Conservation (phyloP, 1,140 invertebrate species). For the Drosophila mauritiana region DNA sequence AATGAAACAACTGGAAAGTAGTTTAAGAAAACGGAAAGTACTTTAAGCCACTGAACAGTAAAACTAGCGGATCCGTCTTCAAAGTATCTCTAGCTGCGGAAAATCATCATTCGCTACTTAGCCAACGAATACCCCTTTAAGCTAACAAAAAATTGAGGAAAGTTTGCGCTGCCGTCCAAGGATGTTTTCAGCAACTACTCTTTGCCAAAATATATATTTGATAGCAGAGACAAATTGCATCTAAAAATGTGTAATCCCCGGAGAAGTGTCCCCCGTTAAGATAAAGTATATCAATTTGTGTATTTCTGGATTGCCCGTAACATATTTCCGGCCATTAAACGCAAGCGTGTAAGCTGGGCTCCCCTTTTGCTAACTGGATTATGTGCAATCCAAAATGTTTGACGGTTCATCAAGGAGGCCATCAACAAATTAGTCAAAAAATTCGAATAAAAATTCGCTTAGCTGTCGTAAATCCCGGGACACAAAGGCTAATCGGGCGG, state of each 20-base stretch:
- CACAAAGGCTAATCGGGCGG: conserved; percentile 48
- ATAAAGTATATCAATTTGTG: conserved; percentile 5
- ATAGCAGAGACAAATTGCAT: conserved; percentile 13
- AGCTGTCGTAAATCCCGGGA: conserved; percentile 47
- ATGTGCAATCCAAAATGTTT: conserved; percentile 31
- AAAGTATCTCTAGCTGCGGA: conserved; percentile 26
- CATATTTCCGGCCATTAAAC: conserved; percentile 27
- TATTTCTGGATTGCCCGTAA: conserved; percentile 10
- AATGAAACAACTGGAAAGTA: neutral
- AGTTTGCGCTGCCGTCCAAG: conserved; percentile 3
- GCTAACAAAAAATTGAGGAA: conserved; percentile 21
- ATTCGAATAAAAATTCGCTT: conserved; percentile 47
- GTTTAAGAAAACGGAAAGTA: conserved; percentile 29
- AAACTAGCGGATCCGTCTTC: conserved; percentile 4
- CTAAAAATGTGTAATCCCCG: neutral
- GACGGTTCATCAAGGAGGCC: conserved; percentile 42
- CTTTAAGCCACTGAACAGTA: conserved; percentile 20
- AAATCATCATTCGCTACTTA: conserved; percentile 31
- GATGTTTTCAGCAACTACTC: neutral
- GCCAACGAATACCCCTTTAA: conserved; percentile 3
- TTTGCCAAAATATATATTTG: conserved; percentile 9
- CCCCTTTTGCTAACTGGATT: conserved; percentile 27
- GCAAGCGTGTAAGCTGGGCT: conserved; percentile 10
- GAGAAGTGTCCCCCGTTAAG: neutral
- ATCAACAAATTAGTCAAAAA: conserved; percentile 39